Conservation (phyloP, 2,797 vertebrate species). For the Antennarius maculatus region DNA sequence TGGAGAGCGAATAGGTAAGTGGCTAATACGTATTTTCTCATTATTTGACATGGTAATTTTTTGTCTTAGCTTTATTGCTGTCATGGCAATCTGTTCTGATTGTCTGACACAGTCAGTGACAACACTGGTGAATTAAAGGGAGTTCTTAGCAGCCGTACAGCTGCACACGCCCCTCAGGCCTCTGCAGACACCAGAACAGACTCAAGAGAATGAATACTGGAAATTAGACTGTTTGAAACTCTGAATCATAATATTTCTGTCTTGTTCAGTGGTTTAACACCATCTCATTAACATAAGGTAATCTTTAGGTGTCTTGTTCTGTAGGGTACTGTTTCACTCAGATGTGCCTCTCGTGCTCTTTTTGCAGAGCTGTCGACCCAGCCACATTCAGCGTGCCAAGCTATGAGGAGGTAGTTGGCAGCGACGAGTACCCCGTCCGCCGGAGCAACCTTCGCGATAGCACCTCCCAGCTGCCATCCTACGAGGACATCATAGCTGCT, state of each 20-base stretch:
- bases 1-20: too few species aligned
- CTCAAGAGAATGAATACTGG: background rate
- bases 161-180: too few species aligned
- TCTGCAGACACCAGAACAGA: background rate
- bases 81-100: background rate
- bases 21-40: too few species aligned
- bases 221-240: background rate
- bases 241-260: too few species aligned
- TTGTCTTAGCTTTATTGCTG: background rate
- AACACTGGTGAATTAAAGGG: background rate
- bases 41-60: background rate
- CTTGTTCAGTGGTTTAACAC: background rate
- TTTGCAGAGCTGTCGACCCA: conserved; percentile 50
- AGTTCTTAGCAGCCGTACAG: background rate
- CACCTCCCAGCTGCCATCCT: conserved; percentile 90
- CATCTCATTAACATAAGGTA: background rate
- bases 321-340: background rate
- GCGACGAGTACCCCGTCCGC: conserved; percentile 73
- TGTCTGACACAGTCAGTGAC: background rate
- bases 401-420: conserved; percentile 93
- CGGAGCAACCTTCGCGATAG: conserved; percentile 83
- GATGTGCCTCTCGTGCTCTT: conserved; percentile 11
- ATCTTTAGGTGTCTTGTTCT: background rate
- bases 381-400: conserved; percentile 87
- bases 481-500: conserved; percentile 88